These are phyloP conservation scores for Pristionchus exspectatus DNA, from an alignment of 2,888 invertebrate genomes.

Conservation along the genomic window DNA sequence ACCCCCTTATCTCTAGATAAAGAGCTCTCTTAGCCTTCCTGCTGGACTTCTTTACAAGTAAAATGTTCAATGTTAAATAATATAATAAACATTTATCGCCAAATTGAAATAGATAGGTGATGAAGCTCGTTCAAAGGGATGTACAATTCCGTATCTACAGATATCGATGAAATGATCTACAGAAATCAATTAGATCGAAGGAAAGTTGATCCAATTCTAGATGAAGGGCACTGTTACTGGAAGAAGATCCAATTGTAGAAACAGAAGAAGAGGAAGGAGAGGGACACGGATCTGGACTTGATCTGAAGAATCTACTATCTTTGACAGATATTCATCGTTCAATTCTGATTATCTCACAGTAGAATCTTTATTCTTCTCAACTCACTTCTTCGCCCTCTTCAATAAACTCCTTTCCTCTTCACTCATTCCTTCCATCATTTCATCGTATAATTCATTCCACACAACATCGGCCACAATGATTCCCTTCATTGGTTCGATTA, in stretches of 20 bases:
- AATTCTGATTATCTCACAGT: not conserved
- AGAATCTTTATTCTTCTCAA: not conserved
- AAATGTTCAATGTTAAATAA: not conserved
- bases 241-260: constrained; percentile 21
- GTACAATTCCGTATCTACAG: constrained; percentile 46
- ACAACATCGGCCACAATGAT: constrained; percentile 74
- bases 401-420: constrained; percentile 66
- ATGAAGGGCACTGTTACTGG: constrained; percentile 19
- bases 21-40: not conserved
- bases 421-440: constrained; percentile 69
- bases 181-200: constrained; percentile 10
- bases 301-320: not conserved
- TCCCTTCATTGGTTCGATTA: constrained; percentile 70
- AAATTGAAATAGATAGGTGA: not conserved
- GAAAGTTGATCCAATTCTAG: constrained; percentile 30
- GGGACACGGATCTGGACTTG: not conserved
- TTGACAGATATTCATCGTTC: not conserved
- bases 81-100: not conserved
- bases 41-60: not conserved
- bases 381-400: constrained; percentile 41
- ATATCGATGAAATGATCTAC: constrained; percentile 31
- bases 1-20: too few relatives aligned
- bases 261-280: constrained; percentile 45
- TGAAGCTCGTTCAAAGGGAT: not conserved
- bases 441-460: constrained; percentile 74